Conservation (phyloP, 2,888 invertebrate genomes). For the Zaprionus obscuricornis region DNA sequence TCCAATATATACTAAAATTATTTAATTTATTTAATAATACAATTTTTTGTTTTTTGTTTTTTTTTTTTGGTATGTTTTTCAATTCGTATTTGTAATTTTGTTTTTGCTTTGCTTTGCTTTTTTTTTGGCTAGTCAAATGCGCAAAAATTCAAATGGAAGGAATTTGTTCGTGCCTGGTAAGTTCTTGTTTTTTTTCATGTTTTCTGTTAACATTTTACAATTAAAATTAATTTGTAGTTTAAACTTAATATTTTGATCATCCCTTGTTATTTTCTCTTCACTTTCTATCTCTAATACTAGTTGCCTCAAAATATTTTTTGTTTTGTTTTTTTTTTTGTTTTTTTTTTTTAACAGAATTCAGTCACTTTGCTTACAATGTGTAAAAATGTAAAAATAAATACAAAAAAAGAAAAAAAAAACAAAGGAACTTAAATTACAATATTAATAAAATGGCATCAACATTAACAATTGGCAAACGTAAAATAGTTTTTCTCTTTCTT, state of each 20-base stretch:
- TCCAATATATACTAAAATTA: too few species aligned
- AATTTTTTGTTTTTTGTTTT: background rate
- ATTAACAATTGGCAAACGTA: conserved; percentile 54
- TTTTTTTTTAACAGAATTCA: conserved; percentile 81
- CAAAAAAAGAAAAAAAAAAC: too few species aligned
- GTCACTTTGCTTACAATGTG: conserved; percentile 60
- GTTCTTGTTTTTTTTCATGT: conserved; percentile 47
- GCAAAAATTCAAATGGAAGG: conserved; percentile 72
- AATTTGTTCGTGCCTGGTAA: conserved; percentile 77
- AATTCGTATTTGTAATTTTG: too few species aligned
- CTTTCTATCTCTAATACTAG: conserved; percentile 39
- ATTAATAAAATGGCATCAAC: conserved; percentile 48
- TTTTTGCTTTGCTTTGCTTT: conserved; percentile 25
- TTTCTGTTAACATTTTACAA: conserved; percentile 53
- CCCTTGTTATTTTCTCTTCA: conserved; percentile 8
- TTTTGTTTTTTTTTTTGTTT: too few species aligned
- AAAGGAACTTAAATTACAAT: conserved; percentile 70
- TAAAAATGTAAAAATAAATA: too few species aligned
- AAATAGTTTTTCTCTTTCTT: conserved; percentile 12
- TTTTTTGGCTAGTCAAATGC: conserved; percentile 47
- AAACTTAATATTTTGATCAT: conserved; percentile 10
- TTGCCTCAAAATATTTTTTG: conserved; percentile 70
- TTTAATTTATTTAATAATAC: too few species aligned
- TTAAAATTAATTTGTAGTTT: conserved; percentile 42
- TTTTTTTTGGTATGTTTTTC: conserved; percentile 40